These are phyloP conservation scores for Anolis carolinensis DNA, from an alignment of 2,113 vertebrate species.

Conservation along the genomic window DNA sequence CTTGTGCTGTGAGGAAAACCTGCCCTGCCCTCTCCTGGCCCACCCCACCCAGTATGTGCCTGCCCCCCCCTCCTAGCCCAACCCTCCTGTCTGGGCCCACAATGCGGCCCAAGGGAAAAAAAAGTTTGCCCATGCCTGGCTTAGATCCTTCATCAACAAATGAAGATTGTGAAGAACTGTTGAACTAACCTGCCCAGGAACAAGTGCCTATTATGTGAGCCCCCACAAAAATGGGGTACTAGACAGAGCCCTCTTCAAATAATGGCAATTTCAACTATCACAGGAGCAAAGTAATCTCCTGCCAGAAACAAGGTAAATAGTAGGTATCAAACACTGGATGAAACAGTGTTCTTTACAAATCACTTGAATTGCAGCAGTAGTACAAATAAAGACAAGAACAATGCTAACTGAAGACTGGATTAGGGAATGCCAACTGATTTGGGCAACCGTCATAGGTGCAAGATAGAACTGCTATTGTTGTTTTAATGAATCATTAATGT, in stretches of 20 bases:
- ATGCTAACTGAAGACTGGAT: neutral
- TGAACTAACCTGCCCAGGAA: neutral
- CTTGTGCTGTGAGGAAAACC: too few relatives aligned
- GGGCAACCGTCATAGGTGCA: neutral
- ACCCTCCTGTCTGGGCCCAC: too few relatives aligned
- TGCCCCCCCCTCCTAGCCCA: too few relatives aligned
- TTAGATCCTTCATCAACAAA: neutral
- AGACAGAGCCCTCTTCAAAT: neutral
- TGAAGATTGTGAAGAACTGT: neutral
- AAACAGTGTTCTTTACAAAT: too few relatives aligned
- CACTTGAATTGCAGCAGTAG: neutral
- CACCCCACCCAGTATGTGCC: too few relatives aligned
- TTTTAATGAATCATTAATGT: neutral
- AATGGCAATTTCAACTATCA: neutral
- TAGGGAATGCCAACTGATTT: neutral
- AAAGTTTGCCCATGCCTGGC: too few relatives aligned
- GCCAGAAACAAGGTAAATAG: neutral
- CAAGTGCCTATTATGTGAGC: neutral
- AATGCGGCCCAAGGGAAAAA: too few relatives aligned
- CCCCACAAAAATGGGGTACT: neutral
- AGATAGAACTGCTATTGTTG: neutral
- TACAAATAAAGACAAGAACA: neutral
- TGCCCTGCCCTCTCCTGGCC: too few relatives aligned
- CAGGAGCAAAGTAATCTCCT: neutral
- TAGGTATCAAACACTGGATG: neutral